Evolutionary conservation across 2,888 invertebrate species (phyloP).

Genomic region (Galerucella pusilla): DNA sequence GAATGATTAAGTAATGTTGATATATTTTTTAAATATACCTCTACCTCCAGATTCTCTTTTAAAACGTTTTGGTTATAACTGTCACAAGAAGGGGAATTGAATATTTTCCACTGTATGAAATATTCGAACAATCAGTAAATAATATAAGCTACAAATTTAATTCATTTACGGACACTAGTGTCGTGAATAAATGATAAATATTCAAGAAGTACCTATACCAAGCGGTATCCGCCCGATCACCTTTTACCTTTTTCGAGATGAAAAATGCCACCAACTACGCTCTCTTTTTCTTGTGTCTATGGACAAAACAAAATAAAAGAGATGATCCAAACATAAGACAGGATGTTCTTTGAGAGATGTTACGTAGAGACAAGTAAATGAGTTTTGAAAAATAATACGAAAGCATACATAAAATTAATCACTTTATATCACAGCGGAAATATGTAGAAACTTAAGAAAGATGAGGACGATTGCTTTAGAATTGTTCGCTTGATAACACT

Average conservation of each 20-base stretch:
- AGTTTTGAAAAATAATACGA: conserved; percentile 49
- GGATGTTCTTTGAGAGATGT: conserved; percentile 48
- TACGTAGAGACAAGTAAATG: conserved; percentile 43
- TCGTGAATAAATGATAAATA: background rate
- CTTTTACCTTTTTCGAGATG: background rate
- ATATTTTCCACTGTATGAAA: too few relatives aligned
- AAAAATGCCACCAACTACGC: background rate
- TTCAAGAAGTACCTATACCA: background rate
- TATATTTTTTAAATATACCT: too few relatives aligned
- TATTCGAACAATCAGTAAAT: too few relatives aligned
- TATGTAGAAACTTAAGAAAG: conserved; percentile 44
- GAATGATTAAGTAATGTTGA: too few relatives aligned
- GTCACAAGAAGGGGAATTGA: too few relatives aligned
- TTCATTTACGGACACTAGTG: background rate
- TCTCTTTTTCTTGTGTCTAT: conserved; percentile 6
- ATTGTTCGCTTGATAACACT: conserved; percentile 38
- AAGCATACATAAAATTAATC: conserved; percentile 41
- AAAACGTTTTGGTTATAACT: too few relatives aligned
- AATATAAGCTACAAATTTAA: too few relatives aligned
- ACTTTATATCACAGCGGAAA: conserved; percentile 42
- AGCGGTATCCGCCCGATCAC: background rate
- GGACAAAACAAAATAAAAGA: conserved; percentile 22
- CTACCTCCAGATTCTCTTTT: too few relatives aligned
- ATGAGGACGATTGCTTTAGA: conserved; percentile 33
- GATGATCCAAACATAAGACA: conserved; percentile 34